Evolutionary conservation across 2,888 invertebrate genomes (phyloP).

Genomic region (Pristionchus arcanus): DNA sequence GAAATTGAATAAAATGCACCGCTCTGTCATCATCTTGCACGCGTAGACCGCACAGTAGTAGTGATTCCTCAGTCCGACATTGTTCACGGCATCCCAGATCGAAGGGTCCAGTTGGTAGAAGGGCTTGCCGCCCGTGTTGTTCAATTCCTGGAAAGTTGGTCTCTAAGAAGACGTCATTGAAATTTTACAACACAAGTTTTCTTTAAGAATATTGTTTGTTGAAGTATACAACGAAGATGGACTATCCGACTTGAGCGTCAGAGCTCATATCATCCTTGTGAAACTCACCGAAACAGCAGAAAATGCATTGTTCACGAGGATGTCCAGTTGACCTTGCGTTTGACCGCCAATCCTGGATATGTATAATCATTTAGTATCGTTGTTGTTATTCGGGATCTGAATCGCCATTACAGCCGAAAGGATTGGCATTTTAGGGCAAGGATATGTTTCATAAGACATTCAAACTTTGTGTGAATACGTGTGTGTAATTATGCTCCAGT

Average conservation of each 20-base stretch:
- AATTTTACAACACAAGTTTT: neutral
- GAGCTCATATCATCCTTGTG: neutral
- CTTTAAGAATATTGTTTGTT: neutral
- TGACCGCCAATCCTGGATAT: slow-evolving; percentile 50
- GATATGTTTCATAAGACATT: neutral
- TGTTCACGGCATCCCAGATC: slow-evolving; percentile 81
- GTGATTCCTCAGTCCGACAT: slow-evolving; percentile 81
- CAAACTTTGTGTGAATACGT: neutral
- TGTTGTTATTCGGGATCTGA: neutral
- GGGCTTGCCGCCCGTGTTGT: slow-evolving; percentile 66
- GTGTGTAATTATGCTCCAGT: neutral
- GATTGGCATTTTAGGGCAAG: no score
- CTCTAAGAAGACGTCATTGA: neutral
- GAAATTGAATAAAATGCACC: neutral
- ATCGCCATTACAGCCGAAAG: neutral
- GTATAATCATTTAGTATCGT: no score
- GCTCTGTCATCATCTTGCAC: slow-evolving; percentile 79
- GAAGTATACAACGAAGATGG: neutral
- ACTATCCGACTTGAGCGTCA: neutral
- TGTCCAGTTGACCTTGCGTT: slow-evolving; percentile 59
- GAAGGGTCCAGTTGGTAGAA: slow-evolving; percentile 80
- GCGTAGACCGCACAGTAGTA: slow-evolving; percentile 81
- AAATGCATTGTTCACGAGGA: slow-evolving; percentile 71
- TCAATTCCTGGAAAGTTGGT: slow-evolving; percentile 56
- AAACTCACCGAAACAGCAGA: slow-evolving; percentile 61